A percentile compares a stretch with the other conserved stretches of the same genome.
phyloP scores from a whole-genome alignment of 2,888 invertebrate genomes.

The Palloptera scutellata region DNA sequence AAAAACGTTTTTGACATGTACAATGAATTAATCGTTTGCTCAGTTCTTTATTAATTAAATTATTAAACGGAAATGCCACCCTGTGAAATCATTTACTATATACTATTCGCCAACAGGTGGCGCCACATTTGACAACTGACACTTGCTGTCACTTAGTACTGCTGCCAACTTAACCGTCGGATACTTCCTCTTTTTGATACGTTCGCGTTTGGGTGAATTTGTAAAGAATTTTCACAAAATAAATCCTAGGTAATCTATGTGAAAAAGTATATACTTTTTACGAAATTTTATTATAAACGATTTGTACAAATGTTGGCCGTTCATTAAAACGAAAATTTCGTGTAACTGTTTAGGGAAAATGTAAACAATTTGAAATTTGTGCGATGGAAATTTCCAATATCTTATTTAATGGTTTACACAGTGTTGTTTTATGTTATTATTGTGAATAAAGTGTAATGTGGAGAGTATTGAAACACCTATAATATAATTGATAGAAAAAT shows the following conservation, averaged over 20 bases:
- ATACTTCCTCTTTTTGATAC: slow-evolving; percentile 64
- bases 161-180: slow-evolving; percentile 53
- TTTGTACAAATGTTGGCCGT: slow-evolving; percentile 22
- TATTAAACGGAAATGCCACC: too few relatives aligned
- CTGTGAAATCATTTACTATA: not conserved
- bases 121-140: slow-evolving; percentile 12
- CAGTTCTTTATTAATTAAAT: too few relatives aligned
- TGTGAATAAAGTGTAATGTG: slow-evolving; percentile 5
- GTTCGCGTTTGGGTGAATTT: slow-evolving; percentile 64
- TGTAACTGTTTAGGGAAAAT: slow-evolving; percentile 23
- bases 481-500: too few relatives aligned
- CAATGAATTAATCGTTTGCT: too few relatives aligned
- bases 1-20: too few relatives aligned
- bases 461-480: not conserved
- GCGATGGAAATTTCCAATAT: not conserved
- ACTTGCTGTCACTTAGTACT: slow-evolving; percentile 42
- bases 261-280: slow-evolving; percentile 41
- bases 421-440: not conserved
- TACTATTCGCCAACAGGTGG: slow-evolving; percentile 33
- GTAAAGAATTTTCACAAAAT: slow-evolving; percentile 61
- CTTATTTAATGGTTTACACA: not conserved
- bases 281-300: slow-evolving; percentile 38
- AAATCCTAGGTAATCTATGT: slow-evolving; percentile 64
- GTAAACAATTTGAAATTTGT: slow-evolving; percentile 38
- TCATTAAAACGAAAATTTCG: slow-evolving; percentile 12